These are phyloP conservation scores for Myotis vivesi DNA, from an alignment of 2,797 vertebrate species.

Conservation along the genomic window DNA sequence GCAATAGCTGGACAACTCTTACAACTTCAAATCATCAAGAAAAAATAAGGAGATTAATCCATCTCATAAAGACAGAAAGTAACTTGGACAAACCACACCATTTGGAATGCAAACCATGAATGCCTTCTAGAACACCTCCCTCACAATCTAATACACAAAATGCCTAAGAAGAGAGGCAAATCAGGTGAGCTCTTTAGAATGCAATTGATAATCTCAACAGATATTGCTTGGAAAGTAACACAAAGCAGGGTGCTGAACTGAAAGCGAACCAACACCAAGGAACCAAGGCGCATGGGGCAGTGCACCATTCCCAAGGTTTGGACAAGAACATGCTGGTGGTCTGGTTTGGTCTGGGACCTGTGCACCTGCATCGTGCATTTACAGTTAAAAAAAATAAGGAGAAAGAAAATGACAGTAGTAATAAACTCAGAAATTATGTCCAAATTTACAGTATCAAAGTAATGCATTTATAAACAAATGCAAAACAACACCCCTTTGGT, in stretches of 20 bases:
- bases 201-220: constrained; percentile 67
- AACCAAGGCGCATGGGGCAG: constrained; percentile 50
- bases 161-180: constrained; percentile 80
- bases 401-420: constrained; percentile 23
- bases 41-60: constrained; percentile 82
- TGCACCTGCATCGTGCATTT: constrained; percentile 74
- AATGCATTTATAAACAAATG: constrained; percentile 85
- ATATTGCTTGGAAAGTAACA: constrained; percentile 63
- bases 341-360: constrained; percentile 73
- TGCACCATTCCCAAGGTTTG: constrained; percentile 29
- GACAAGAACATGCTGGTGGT: constrained; percentile 81
- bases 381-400: constrained; percentile 26
- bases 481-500: constrained; percentile 80
- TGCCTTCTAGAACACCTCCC: constrained; percentile 83
- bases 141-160: constrained; percentile 82
- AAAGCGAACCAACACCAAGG: not conserved
- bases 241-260: constrained; percentile 71
- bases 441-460: constrained; percentile 83
- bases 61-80: constrained; percentile 86
- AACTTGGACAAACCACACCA: constrained; percentile 84
- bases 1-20: constrained; percentile 89
- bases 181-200: constrained; percentile 73
- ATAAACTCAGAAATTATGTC: constrained; percentile 74
- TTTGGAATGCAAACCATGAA: constrained; percentile 82
- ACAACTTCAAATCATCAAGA: constrained; percentile 87